phyloP scores from a whole-genome alignment of 2,113 vertebrate species.

The Takifugu flavidus region DNA sequence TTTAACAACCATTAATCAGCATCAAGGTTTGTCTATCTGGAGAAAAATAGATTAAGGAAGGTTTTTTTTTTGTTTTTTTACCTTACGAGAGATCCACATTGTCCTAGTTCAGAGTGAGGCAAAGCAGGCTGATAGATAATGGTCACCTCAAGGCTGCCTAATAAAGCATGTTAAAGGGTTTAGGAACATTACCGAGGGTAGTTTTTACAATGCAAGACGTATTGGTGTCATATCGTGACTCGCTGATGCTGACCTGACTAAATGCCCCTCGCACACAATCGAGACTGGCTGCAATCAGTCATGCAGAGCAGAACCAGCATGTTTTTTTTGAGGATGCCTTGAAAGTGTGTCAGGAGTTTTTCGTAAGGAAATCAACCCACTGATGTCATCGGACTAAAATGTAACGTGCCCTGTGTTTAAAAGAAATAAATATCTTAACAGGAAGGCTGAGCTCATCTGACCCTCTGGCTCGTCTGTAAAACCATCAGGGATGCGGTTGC shows the following conservation, averaged over 20 bases:
- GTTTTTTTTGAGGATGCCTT: slow-evolving; percentile 58
- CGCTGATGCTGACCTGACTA: slow-evolving; percentile 99
- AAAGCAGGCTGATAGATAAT: slow-evolving; percentile 93
- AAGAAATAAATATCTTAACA: not conserved
- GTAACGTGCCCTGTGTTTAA: slow-evolving; percentile 30
- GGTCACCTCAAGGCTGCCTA: slow-evolving; percentile 95
- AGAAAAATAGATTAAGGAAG: slow-evolving; percentile 81
- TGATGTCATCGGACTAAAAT: slow-evolving; percentile 60
- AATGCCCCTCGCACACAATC: slow-evolving; percentile 89
- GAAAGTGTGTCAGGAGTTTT: slow-evolving; percentile 59
- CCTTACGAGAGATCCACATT: slow-evolving; percentile 83
- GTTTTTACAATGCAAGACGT: slow-evolving; percentile 99
- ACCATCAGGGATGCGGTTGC: slow-evolving; percentile 6
- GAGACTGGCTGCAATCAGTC: slow-evolving; percentile 87
- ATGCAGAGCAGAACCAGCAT: slow-evolving; percentile 49
- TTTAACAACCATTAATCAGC: slow-evolving; percentile 78
- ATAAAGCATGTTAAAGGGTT: slow-evolving; percentile 97
- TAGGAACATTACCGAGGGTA: slow-evolving; percentile 90
- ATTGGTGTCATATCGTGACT: slow-evolving; percentile 98
- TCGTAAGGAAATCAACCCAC: slow-evolving; percentile 50
- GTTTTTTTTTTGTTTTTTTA: slow-evolving; percentile 68
- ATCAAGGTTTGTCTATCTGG: slow-evolving; percentile 83
- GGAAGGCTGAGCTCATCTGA: slow-evolving; percentile 46
- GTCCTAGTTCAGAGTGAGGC: slow-evolving; percentile 80
- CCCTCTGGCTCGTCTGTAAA: slow-evolving; percentile 30